A percentile compares a stretch with the other conserved stretches of the same genome.
Conservation (phyloP, 2,888 invertebrate genomes). For the Drosophila glabriapex region DNA sequence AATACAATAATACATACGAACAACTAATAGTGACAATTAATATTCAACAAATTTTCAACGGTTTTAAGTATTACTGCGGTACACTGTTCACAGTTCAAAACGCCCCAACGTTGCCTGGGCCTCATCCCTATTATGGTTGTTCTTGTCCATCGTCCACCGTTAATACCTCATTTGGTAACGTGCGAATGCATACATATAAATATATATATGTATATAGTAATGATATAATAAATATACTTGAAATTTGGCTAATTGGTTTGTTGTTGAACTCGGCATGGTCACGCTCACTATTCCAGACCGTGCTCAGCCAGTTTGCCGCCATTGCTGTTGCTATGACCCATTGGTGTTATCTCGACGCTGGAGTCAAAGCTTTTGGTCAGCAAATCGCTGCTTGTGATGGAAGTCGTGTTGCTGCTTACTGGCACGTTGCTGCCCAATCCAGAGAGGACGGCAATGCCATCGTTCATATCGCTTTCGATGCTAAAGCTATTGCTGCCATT, state of each 20-base stretch:
- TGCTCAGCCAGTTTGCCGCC: constrained; percentile 69
- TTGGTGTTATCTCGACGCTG: constrained; percentile 76
- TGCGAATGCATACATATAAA: constrained; percentile 49
- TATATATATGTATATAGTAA: constrained; percentile 42
- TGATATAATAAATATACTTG: constrained; percentile 63
- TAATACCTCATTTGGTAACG: constrained; percentile 67
- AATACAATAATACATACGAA: constrained; percentile 52
- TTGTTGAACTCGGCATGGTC: constrained; percentile 34
- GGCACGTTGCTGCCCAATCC: constrained; percentile 44
- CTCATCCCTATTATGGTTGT: constrained; percentile 26
- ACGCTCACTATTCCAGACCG: constrained; percentile 53
- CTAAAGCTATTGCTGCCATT: constrained; percentile 82
- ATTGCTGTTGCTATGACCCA: constrained; percentile 69
- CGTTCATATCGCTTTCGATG: constrained; percentile 82
- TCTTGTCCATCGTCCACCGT: constrained; percentile 34
- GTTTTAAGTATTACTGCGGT: constrained; percentile 48
- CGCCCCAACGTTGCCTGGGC: constrained; percentile 30
- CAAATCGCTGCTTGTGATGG: constrained; percentile 82
- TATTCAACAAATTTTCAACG: constrained; percentile 48
- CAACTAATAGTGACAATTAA: constrained; percentile 57
- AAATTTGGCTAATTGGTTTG: constrained; percentile 69
- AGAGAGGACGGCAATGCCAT: constrained; percentile 60
- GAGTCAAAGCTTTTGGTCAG: constrained; percentile 83
- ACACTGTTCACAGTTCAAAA: constrained; percentile 39
- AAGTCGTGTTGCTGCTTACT: constrained; percentile 71